Percentiles rank a stretch among this genome's conserved stretches.
Evolutionary conservation across 2,113 vertebrate genomes (phyloP).

Genomic region (Deroptyus accipitrinus): DNA sequence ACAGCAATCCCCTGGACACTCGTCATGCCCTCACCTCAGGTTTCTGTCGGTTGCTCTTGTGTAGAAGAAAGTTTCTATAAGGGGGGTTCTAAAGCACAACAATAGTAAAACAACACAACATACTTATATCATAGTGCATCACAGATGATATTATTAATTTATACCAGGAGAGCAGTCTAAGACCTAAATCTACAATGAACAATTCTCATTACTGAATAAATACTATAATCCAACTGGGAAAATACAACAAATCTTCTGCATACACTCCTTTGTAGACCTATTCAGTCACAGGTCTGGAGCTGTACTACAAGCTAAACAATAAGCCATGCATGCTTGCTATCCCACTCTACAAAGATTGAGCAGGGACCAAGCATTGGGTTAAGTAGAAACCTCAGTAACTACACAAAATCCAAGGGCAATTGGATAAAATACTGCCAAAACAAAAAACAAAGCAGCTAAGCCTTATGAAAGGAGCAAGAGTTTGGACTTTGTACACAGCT

Average conservation of each 20-base stretch:
- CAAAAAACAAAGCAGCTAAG: background rate
- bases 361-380: background rate
- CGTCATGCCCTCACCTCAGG: conserved; percentile 61
- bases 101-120: conserved; percentile 44
- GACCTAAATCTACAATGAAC: background rate
- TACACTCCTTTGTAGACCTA: background rate
- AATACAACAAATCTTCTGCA: background rate
- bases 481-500: background rate
- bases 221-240: background rate
- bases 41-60: conserved; percentile 63
- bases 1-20: conserved; percentile 40
- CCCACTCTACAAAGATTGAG: background rate
- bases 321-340: background rate
- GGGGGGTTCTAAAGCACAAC: conserved; percentile 58
- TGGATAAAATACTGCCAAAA: background rate
- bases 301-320: background rate
- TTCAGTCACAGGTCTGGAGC: background rate
- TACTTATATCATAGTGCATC: background rate
- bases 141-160: background rate
- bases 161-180: background rate
- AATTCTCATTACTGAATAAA: background rate
- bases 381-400: background rate
- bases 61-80: conserved; percentile 61
- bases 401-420: background rate
- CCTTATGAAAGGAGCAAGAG: background rate